Percentiles rank a stretch among this genome's conserved stretches.
These are phyloP conservation scores for Lepisosteus osseus DNA, from an alignment of 2,113 vertebrate genomes.

Conservation along the genomic window DNA sequence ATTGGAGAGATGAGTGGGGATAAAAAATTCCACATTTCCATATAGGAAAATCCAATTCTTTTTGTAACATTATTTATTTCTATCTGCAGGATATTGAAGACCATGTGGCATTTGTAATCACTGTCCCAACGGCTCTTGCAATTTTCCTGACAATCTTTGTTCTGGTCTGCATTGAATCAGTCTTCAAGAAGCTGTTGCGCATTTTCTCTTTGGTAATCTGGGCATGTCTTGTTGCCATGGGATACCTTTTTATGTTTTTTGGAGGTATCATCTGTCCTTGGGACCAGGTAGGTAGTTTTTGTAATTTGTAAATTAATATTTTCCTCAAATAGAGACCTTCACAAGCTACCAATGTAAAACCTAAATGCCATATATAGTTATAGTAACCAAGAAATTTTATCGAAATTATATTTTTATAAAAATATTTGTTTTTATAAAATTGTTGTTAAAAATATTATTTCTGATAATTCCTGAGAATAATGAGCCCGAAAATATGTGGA, in stretches of 20 bases:
- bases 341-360: too few relatives aligned
- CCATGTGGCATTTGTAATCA: conserved; percentile 92
- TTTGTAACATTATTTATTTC: conserved; percentile 23
- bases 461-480: too few relatives aligned
- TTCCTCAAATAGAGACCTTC: too few relatives aligned
- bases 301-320: too few relatives aligned
- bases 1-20: conserved; percentile 10
- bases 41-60: not conserved
- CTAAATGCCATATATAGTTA: too few relatives aligned
- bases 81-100: conserved; percentile 83
- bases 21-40: not conserved
- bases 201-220: conserved; percentile 92
- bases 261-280: conserved; percentile 91
- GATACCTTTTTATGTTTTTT: conserved; percentile 96
- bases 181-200: conserved; percentile 93
- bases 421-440: too few relatives aligned
- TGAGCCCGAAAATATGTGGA: too few relatives aligned
- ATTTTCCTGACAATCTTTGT: conserved; percentile 95
- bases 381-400: too few relatives aligned
- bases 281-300: conserved; percentile 85
- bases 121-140: conserved; percentile 89
- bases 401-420: too few relatives aligned
- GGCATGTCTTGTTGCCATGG: conserved; percentile 92
- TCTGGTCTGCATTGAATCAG: conserved; percentile 90
- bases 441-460: too few relatives aligned